These are phyloP conservation scores for Drosophila kanapiae DNA, from an alignment of 1,140 invertebrate genomes.

Conservation along the genomic window DNA sequence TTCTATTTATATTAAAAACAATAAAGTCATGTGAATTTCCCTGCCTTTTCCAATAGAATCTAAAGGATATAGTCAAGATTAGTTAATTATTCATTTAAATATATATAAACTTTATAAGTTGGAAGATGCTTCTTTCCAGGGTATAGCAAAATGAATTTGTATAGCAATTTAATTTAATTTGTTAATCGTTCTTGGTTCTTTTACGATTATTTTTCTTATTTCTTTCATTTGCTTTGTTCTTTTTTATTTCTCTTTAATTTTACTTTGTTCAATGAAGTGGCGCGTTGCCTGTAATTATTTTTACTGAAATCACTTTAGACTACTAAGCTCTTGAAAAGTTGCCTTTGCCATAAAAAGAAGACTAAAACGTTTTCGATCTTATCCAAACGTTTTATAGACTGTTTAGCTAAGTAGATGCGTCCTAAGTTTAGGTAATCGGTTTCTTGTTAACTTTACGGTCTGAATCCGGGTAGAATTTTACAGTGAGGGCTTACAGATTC, in stretches of 20 bases:
- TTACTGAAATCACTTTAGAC: constrained; percentile 18
- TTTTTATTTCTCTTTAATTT: constrained; percentile 14
- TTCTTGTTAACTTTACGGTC: neutral
- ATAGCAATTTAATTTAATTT: constrained; percentile 72
- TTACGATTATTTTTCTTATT: constrained; percentile 18
- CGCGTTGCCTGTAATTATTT: constrained; percentile 33
- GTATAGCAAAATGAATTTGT: constrained; percentile 40
- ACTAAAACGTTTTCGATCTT: constrained; percentile 20
- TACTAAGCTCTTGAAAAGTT: constrained; percentile 12
- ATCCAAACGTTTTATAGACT: constrained; percentile 12
- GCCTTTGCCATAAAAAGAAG: constrained; percentile 19
- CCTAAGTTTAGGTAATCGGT: constrained; percentile 1
- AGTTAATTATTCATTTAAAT: no score
- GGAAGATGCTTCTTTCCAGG: neutral
- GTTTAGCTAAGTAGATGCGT: constrained; percentile 18
- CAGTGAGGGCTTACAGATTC: neutral
- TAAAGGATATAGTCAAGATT: neutral
- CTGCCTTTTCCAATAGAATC: no score
- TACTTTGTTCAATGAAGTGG: constrained; percentile 29
- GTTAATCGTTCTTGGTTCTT: constrained; percentile 47
- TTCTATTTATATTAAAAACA: no score
- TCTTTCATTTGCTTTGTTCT: constrained; percentile 30
- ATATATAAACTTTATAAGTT: no score
- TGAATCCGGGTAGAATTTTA: neutral
- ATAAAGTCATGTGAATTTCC: neutral